Conservation (phyloP, 2,113 vertebrate species). For the Mugil cephalus region DNA sequence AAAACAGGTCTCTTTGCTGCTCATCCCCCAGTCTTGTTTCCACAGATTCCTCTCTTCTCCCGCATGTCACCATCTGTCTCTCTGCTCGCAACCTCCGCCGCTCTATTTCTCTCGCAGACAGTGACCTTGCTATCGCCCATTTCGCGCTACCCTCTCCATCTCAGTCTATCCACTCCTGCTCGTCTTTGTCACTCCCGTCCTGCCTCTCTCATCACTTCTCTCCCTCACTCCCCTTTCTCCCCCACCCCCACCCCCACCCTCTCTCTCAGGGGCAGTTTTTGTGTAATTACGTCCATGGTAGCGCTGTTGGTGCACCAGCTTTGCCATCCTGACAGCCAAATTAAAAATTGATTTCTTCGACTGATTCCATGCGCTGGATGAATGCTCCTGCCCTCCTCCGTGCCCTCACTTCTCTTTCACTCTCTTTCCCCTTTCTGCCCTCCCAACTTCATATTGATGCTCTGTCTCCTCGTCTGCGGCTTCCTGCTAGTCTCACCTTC, state of each 20-base stretch:
- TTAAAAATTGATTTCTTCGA: constrained; percentile 87
- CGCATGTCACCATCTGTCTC: constrained; percentile 62
- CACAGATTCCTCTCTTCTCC: constrained; percentile 42
- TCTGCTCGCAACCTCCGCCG: constrained; percentile 39
- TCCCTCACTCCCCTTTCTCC: no score
- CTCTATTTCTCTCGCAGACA: constrained; percentile 43
- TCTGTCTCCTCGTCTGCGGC: constrained; percentile 24
- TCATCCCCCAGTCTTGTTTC: constrained; percentile 42
- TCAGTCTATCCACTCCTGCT: constrained; percentile 8
- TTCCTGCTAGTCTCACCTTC: constrained; percentile 50
- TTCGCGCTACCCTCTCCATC: constrained; percentile 60
- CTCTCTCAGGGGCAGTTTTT: constrained; percentile 68
- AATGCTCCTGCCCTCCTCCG: constrained; percentile 50
- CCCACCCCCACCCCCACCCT: neutral
- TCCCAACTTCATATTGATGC: constrained; percentile 48
- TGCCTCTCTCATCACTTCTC: neutral
- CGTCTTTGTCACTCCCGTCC: neutral
- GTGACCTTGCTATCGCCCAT: constrained; percentile 70
- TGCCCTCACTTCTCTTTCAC: constrained; percentile 34
- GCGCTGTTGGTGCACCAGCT: constrained; percentile 64
- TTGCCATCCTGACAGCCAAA: constrained; percentile 80
- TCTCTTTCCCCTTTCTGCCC: constrained; percentile 14
- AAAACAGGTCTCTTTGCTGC: constrained; percentile 54
- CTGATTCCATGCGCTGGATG: constrained; percentile 69
- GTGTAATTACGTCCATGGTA: constrained; percentile 79